Evolutionary conservation across 2,888 invertebrate species (phyloP).

Genomic region (Eudasyphora cyanicolor): DNA sequence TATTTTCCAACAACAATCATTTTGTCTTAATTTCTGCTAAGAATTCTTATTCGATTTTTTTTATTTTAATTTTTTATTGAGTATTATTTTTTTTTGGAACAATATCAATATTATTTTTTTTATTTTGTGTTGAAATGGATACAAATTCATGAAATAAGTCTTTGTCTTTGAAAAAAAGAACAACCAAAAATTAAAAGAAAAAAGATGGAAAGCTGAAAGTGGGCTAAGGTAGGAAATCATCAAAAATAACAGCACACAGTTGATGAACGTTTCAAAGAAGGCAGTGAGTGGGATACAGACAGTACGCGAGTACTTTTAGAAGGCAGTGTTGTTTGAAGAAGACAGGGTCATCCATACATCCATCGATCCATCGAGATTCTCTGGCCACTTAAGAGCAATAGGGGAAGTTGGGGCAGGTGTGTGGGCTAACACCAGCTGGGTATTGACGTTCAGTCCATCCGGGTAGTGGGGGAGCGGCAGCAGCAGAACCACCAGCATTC

Average conservation of each 20-base stretch:
- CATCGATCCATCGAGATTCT: neutral
- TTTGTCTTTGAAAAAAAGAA: slow-evolving; percentile 24
- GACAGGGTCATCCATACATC: neutral
- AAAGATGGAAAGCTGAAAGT: neutral
- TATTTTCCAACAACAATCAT: slow-evolving; percentile 59
- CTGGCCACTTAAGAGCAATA: slow-evolving; percentile 76
- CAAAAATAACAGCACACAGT: slow-evolving; percentile 59
- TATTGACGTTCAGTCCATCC: slow-evolving; percentile 80
- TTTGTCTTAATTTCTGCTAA: slow-evolving; percentile 33
- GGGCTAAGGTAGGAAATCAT: slow-evolving; percentile 11
- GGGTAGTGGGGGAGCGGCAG: slow-evolving; percentile 78
- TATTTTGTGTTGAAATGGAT: too few relatives aligned
- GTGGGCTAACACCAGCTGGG: slow-evolving; percentile 80
- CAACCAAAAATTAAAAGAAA: neutral
- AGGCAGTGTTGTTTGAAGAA: slow-evolving; percentile 9
- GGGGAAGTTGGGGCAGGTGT: slow-evolving; percentile 81
- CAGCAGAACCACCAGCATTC: slow-evolving; percentile 75
- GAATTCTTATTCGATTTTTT: slow-evolving; percentile 37
- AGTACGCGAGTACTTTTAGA: slow-evolving; percentile 40
- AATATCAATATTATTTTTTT: slow-evolving; percentile 29
- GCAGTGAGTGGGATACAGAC: slow-evolving; percentile 55
- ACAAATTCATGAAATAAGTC: slow-evolving; percentile 36
- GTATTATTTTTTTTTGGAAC: slow-evolving; percentile 7
- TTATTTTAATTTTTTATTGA: slow-evolving; percentile 40
- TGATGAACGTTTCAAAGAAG: slow-evolving; percentile 39